Conservation (phyloP, 1,140 invertebrate genomes). For the Drosophila bocki region DNA sequence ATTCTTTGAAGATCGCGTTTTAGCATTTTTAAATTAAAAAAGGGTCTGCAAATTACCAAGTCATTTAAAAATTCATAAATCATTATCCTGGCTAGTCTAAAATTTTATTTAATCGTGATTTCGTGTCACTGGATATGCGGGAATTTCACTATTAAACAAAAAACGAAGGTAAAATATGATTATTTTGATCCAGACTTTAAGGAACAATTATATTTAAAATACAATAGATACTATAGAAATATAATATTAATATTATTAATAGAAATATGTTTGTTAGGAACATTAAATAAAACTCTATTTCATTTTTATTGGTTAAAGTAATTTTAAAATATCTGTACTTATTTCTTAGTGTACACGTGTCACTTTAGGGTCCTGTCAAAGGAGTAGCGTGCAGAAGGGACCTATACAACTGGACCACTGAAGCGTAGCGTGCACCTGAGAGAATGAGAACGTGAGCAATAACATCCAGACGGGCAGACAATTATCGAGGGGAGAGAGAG, state of each 20-base stretch:
- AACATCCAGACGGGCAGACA: constrained; percentile 64
- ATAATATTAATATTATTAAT: not conserved
- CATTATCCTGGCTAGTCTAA: no score
- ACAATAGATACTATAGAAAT: no score
- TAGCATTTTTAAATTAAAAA: not conserved
- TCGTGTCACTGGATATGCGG: no score
- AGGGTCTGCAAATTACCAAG: not conserved
- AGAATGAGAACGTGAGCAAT: constrained; percentile 62
- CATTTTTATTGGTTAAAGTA: not conserved
- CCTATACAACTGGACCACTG: constrained; percentile 10
- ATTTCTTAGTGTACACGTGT: constrained; percentile 2
- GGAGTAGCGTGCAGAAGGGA: constrained; percentile 19
- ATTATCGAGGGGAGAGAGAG: constrained; percentile 23
- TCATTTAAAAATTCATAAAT: not conserved
- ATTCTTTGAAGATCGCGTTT: not conserved
- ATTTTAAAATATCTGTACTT: not conserved
- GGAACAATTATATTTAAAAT: not conserved
- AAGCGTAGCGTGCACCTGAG: constrained; percentile 53
- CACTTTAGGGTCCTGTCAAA: not conserved
- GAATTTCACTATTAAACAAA: not conserved
- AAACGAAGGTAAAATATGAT: not conserved
- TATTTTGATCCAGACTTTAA: not conserved
- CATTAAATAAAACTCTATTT: not conserved
- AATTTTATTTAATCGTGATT: not conserved
- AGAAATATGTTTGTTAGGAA: not conserved